These are phyloP conservation scores for Euthynnus affinis DNA, from an alignment of 2,797 vertebrate genomes.

Conservation along the genomic window DNA sequence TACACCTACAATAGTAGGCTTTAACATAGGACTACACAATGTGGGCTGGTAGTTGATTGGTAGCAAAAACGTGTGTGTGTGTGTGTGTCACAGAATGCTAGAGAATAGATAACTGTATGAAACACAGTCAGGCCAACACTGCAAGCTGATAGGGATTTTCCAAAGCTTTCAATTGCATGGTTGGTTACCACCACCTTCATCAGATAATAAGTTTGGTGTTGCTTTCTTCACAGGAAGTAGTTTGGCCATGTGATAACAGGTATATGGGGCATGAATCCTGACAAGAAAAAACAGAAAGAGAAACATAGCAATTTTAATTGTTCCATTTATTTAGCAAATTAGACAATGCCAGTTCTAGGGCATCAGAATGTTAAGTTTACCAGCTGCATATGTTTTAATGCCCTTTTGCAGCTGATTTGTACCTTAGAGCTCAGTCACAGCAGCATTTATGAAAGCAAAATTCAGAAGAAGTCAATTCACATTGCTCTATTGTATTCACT, in stretches of 20 bases:
- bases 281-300: too few species aligned
- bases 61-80: background rate
- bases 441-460: too few species aligned
- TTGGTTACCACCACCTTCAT: background rate
- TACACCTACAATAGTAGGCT: background rate
- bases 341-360: too few species aligned
- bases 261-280: too few species aligned
- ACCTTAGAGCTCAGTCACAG: too few species aligned
- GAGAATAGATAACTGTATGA: background rate
- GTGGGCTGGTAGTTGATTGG: background rate
- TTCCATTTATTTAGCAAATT: too few species aligned
- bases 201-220: background rate
- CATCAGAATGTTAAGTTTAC: too few species aligned
- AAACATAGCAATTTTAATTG: too few species aligned
- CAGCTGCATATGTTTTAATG: too few species aligned
- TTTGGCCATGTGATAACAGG: background rate
- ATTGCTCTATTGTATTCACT: too few species aligned
- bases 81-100: background rate
- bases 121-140: background rate
- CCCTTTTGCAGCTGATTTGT: too few species aligned
- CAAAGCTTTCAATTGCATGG: background rate
- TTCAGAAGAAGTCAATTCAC: too few species aligned
- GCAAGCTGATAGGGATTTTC: background rate
- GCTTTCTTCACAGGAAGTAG: background rate
- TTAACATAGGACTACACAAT: background rate